Conservation (phyloP, 1,140 invertebrate genomes). For the Platorchestia sp. region DNA sequence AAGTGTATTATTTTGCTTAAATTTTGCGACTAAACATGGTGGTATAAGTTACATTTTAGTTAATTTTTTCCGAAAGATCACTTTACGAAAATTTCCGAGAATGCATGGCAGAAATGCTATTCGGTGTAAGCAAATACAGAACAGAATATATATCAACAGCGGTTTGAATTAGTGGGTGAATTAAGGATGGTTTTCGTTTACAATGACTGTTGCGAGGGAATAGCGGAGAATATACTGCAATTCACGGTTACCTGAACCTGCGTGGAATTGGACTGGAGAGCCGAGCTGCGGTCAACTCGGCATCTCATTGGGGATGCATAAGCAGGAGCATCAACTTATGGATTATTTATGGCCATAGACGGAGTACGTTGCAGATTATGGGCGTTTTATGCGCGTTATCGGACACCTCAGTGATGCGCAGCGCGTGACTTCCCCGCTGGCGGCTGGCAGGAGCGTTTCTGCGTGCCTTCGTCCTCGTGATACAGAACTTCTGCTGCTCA, state of each 20-base stretch:
- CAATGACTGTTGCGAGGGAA: too few species aligned
- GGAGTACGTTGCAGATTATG: conserved; percentile 5
- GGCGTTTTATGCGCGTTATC: conserved; percentile 38
- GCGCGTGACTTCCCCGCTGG: not conserved
- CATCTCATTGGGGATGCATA: conserved; percentile 29
- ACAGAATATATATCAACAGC: too few species aligned
- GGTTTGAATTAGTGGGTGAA: too few species aligned
- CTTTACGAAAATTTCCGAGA: too few species aligned
- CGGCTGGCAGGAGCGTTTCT: not conserved
- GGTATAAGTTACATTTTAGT: too few species aligned
- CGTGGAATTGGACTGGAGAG: not conserved
- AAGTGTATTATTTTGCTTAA: too few species aligned
- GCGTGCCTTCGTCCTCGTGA: not conserved
- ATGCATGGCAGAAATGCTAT: too few species aligned
- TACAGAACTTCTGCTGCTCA: not conserved
- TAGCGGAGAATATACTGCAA: not conserved
- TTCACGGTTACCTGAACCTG: not conserved
- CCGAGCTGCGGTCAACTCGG: not conserved
- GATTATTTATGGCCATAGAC: conserved; percentile 2
- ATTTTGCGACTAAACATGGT: too few species aligned
- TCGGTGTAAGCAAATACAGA: too few species aligned
- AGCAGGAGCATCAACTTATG: not conserved
- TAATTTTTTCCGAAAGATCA: too few species aligned
- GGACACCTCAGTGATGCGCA: not conserved
- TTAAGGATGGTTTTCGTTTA: too few species aligned